Evolutionary conservation across 2,888 invertebrate genomes (phyloP).

Genomic region (Acheta domesticus): DNA sequence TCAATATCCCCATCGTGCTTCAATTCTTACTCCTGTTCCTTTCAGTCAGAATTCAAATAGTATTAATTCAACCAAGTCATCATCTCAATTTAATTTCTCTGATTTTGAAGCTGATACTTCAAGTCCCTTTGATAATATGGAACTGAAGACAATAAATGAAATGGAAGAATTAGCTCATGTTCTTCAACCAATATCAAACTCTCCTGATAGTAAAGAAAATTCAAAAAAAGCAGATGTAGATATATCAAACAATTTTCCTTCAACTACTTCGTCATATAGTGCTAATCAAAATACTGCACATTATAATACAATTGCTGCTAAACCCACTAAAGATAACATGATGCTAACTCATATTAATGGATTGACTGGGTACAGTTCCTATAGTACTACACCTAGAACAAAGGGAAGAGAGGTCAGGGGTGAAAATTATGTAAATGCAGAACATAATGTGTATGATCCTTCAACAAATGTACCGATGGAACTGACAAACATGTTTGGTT

Average conservation of each 20-base stretch:
- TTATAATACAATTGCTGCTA: constrained; percentile 18
- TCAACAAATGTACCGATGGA: constrained; percentile 19
- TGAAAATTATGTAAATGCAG: neutral
- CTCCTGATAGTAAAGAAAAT: constrained; percentile 58
- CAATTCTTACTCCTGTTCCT: constrained; percentile 38
- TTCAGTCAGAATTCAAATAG: constrained; percentile 28
- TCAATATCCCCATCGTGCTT: constrained; percentile 26
- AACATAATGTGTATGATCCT: neutral
- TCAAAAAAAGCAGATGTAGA: constrained; percentile 54
- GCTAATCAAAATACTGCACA: neutral
- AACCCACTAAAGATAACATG: constrained; percentile 24
- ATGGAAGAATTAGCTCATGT: constrained; percentile 86
- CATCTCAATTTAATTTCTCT: constrained; percentile 51
- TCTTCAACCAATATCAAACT: constrained; percentile 38
- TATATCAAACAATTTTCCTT: constrained; percentile 1
- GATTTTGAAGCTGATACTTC: constrained; percentile 91
- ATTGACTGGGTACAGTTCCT: constrained; percentile 31
- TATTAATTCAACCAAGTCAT: constrained; percentile 25
- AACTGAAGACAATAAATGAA: constrained; percentile 87
- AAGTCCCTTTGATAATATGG: constrained; percentile 91
- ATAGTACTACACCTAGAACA: constrained; percentile 31
- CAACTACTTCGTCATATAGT: constrained; percentile 12
- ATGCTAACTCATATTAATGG: constrained; percentile 32
- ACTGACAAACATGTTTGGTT: constrained; percentile 21
- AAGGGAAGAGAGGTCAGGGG: constrained; percentile 12